phyloP scores from a whole-genome alignment of 2,888 invertebrate species.

The Thecophora atra region DNA sequence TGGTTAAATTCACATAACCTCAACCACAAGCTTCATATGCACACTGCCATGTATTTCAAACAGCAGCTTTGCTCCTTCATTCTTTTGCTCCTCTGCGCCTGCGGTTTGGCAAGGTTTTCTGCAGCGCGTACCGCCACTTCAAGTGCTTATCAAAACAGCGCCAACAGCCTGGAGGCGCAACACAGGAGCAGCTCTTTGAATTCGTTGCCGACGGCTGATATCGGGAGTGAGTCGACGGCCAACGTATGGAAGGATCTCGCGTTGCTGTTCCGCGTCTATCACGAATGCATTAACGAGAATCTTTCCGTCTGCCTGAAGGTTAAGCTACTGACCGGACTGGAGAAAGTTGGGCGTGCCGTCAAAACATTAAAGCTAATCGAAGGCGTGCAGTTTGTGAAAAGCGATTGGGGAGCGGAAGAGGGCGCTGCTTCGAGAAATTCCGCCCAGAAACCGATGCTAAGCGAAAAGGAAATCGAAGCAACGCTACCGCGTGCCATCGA shows the following conservation, averaged over 20 bases:
- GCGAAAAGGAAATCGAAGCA: constrained; percentile 75
- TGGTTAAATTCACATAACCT: neutral
- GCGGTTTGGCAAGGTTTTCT: constrained; percentile 45
- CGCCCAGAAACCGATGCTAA: constrained; percentile 47
- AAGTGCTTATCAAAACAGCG: constrained; percentile 46
- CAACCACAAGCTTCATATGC: neutral
- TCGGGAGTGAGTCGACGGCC: constrained; percentile 43
- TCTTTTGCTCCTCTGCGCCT: constrained; percentile 5
- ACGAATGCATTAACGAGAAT: constrained; percentile 78
- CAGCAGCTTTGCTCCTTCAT: neutral
- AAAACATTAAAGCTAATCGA: constrained; percentile 75
- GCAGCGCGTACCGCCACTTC: constrained; percentile 52
- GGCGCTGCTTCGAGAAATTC: constrained; percentile 51
- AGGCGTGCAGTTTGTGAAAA: constrained; percentile 79
- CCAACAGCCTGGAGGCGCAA: constrained; percentile 46
- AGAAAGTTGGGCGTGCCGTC: constrained; percentile 73
- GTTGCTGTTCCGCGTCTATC: constrained; percentile 81
- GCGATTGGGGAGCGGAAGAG: constrained; percentile 64
- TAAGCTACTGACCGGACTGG: constrained; percentile 80
- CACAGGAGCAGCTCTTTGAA: constrained; percentile 13
- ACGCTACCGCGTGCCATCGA: constrained; percentile 77
- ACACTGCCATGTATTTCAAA: neutral
- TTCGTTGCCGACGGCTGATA: constrained; percentile 10
- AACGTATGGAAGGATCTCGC: constrained; percentile 70
- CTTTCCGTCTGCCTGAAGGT: constrained; percentile 80